A percentile compares a stretch with the other conserved stretches of the same genome.
Evolutionary conservation across 2,888 invertebrate genomes (phyloP).

Genomic region (Tromatobia lineatoria): DNA sequence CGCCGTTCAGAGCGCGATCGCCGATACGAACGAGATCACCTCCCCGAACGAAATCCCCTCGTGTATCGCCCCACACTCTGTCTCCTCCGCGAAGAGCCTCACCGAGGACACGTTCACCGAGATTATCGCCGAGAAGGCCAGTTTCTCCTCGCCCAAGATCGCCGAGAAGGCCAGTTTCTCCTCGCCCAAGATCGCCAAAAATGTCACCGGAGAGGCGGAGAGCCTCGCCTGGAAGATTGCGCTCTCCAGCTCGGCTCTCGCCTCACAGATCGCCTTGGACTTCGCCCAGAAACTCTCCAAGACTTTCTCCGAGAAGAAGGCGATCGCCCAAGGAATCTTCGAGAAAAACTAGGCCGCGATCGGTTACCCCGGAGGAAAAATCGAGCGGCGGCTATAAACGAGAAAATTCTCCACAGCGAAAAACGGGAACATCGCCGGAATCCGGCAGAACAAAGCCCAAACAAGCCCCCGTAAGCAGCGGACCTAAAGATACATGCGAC

Average conservation of each 20-base stretch:
- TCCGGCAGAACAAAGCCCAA: conserved; percentile 58
- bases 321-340: conserved; percentile 77
- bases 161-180: conserved; percentile 70
- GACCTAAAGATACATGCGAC: conserved; percentile 46
- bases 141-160: conserved; percentile 72
- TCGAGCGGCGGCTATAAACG: conserved; percentile 64
- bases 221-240: conserved; percentile 64
- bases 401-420: conserved; percentile 69
- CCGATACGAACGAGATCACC: conserved; percentile 71
- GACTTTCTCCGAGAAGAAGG: conserved; percentile 76
- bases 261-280: conserved; percentile 76
- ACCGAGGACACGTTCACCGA: conserved; percentile 60
- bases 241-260: conserved; percentile 75
- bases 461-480: conserved; percentile 49
- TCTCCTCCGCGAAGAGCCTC: conserved; percentile 68
- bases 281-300: conserved; percentile 76
- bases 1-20: conserved; percentile 64
- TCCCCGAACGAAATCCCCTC: conserved; percentile 24
- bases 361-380: conserved; percentile 73
- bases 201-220: conserved; percentile 71
- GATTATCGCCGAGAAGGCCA: conserved; percentile 74
- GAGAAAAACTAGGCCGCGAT: conserved; percentile 72
- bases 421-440: conserved; percentile 67
- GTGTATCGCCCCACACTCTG: conserved; percentile 72
- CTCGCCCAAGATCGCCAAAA: conserved; percentile 74